A percentile compares a stretch with the other conserved stretches of the same genome.
Evolutionary conservation across 2,888 invertebrate species (phyloP).

Genomic region (Lordiphosa fenestrarum): DNA sequence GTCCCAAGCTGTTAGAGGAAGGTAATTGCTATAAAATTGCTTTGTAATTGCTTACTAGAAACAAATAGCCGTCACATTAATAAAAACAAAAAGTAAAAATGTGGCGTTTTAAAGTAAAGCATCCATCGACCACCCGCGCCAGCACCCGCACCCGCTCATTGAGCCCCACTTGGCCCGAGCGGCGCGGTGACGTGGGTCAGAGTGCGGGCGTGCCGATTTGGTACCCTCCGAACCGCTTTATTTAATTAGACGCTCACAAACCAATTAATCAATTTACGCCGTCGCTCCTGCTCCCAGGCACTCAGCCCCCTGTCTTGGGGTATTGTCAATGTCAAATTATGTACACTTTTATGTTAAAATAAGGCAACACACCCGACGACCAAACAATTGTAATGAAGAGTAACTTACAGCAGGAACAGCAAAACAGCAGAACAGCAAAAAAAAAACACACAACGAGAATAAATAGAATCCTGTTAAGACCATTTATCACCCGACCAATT

Average conservation of each 20-base stretch:
- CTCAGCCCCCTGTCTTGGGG: slow-evolving; percentile 19
- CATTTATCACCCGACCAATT: slow-evolving; percentile 78
- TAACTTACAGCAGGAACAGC: slow-evolving; percentile 24
- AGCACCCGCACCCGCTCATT: slow-evolving; percentile 10
- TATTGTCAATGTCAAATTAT: slow-evolving; percentile 78
- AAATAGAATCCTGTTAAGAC: slow-evolving; percentile 80
- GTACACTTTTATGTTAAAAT: slow-evolving; percentile 75
- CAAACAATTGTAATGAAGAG: slow-evolving; percentile 54
- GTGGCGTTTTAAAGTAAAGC: slow-evolving; percentile 51
- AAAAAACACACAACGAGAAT: slow-evolving; percentile 37
- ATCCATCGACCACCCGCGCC: not conserved
- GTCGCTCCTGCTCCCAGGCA: not conserved
- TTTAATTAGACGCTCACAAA: slow-evolving; percentile 79
- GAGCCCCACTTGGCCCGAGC: slow-evolving; percentile 15
- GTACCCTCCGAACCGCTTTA: slow-evolving; percentile 57
- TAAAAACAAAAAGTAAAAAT: slow-evolving; percentile 62
- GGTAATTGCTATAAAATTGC: slow-evolving; percentile 72
- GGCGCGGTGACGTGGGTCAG: slow-evolving; percentile 42
- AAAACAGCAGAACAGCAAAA: slow-evolving; percentile 17
- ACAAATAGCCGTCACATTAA: slow-evolving; percentile 71
- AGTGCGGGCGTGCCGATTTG: slow-evolving; percentile 14
- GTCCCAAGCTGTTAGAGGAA: slow-evolving; percentile 68
- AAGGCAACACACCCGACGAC: slow-evolving; percentile 39
- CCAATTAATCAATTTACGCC: slow-evolving; percentile 77
- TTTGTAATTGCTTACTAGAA: slow-evolving; percentile 73